Evolutionary conservation across 2,113 vertebrate species (phyloP).

Genomic region (Gadus macrocephalus): DNA sequence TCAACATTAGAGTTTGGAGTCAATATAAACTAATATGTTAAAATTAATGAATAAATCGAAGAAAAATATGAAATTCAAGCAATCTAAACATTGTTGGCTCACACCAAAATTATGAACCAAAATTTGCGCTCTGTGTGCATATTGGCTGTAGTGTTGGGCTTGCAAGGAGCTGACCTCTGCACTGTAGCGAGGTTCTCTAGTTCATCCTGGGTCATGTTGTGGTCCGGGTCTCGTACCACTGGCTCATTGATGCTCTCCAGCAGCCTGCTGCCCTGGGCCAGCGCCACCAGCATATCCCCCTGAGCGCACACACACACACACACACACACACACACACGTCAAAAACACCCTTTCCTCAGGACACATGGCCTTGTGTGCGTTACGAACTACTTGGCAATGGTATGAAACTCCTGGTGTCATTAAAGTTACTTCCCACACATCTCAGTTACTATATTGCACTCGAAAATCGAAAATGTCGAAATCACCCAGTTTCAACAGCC

Average conservation of each 20-base stretch:
- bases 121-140: background rate
- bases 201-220: constrained; percentile 88
- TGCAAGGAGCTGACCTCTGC: constrained; percentile 65
- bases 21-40: no score
- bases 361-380: background rate
- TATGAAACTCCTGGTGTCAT: no score
- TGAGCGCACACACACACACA: constrained; percentile 42
- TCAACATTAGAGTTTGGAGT: no score
- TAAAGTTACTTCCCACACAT: no score
- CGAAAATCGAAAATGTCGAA: no score
- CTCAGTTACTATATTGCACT: no score
- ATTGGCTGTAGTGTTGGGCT: background rate
- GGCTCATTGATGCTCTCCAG: constrained; percentile 83
- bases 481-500: no score
- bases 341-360: background rate
- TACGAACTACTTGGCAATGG: no score
- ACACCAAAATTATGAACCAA: no score
- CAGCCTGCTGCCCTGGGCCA: constrained; percentile 78
- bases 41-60: no score
- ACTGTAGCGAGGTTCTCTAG: constrained; percentile 88
- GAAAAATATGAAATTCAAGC: no score
- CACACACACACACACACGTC: constrained; percentile 6
- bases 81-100: background rate
- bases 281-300: constrained; percentile 82
- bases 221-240: constrained; percentile 73